phyloP scores from a whole-genome alignment of 2,113 vertebrate genomes.

The Leptobrachium ailaonicum region DNA sequence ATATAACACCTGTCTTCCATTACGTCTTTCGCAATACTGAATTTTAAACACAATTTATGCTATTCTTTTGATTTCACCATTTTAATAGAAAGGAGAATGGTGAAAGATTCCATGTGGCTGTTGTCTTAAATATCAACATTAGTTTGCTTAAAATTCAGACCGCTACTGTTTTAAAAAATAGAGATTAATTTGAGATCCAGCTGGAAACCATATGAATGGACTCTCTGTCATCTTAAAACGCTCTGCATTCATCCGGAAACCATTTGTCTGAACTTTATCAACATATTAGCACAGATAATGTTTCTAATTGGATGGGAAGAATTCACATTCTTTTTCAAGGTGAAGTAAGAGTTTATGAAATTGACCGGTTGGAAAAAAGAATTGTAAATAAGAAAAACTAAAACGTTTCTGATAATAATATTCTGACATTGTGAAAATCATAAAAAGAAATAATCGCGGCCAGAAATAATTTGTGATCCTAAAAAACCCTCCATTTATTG shows the following conservation, averaged over 20 bases:
- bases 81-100: not conserved
- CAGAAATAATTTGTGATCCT: too few species aligned
- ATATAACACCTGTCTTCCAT: not conserved
- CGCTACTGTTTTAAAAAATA: slow-evolving; percentile 10
- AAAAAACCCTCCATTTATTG: too few species aligned
- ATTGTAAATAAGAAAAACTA: too few species aligned
- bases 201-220: slow-evolving; percentile 16
- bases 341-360: not conserved
- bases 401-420: not conserved
- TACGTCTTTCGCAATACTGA: not conserved
- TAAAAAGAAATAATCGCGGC: too few species aligned
- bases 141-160: slow-evolving; percentile 3
- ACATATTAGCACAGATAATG: slow-evolving; percentile 21
- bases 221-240: not conserved
- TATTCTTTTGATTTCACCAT: not conserved
- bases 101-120: slow-evolving; percentile 15
- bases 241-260: slow-evolving; percentile 11
- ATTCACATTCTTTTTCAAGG: not conserved
- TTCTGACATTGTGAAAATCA: not conserved
- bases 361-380: not conserved
- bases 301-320: slow-evolving; percentile 23
- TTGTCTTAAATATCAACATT: not conserved
- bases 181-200: slow-evolving; percentile 30
- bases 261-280: slow-evolving; percentile 20
- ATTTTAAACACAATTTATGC: not conserved